Conservation (phyloP, 2,888 invertebrate genomes). For the Willowsia nigromaculata region DNA sequence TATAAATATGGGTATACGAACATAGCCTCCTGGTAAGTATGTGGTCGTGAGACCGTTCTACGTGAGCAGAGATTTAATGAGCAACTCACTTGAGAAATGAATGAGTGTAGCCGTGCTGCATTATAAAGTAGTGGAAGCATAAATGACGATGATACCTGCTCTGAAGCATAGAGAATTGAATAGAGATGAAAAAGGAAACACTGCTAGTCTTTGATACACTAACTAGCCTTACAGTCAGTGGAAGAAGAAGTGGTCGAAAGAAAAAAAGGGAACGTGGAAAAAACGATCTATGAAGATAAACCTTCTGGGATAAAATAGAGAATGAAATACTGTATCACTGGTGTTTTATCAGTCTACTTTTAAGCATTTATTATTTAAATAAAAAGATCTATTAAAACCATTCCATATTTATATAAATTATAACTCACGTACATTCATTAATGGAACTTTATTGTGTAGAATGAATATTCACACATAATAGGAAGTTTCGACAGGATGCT, state of each 20-base stretch:
- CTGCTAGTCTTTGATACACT: not conserved
- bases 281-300: too few species aligned
- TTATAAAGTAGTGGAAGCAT: not conserved
- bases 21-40: not conserved
- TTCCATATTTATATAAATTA: too few species aligned
- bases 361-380: too few species aligned
- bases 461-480: too few species aligned
- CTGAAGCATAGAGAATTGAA: not conserved
- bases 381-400: too few species aligned
- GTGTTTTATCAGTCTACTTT: not conserved
- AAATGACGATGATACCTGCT: not conserved
- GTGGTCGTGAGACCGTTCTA: conserved; percentile 15
- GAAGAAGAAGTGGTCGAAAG: not conserved
- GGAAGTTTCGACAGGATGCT: too few species aligned
- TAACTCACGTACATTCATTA: too few species aligned
- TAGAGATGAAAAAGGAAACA: not conserved
- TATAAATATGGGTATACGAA: not conserved
- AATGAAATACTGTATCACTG: not conserved
- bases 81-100: conserved; percentile 64
- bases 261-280: not conserved
- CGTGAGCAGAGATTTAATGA: conserved; percentile 68
- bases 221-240: not conserved
- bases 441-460: too few species aligned
- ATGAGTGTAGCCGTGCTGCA: not conserved
- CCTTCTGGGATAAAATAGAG: too few species aligned